Conservation (phyloP, 2,888 invertebrate genomes). For the Gymnosoma rotundatum region DNA sequence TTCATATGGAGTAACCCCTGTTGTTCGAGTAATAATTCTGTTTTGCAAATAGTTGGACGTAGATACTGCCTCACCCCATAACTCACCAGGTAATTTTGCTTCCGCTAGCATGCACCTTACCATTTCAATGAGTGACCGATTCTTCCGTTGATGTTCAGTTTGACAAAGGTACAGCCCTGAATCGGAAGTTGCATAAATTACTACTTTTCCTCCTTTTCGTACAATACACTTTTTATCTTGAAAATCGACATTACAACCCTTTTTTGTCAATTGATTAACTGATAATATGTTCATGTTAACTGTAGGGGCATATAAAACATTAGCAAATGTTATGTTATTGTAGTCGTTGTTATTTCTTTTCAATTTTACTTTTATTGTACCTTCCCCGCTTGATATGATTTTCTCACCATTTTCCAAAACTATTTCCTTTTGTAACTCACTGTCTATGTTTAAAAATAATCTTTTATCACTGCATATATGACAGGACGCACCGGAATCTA, state of each 20-base stretch:
- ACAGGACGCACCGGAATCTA: constrained; percentile 26
- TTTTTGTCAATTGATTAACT: background rate
- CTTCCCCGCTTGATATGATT: background rate
- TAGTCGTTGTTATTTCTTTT: background rate
- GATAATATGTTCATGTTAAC: constrained; percentile 14
- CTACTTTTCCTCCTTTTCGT: background rate
- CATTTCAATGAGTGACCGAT: constrained; percentile 62
- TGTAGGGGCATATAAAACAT: constrained; percentile 6
- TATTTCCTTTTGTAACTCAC: too few relatives aligned
- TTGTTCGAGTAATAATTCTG: constrained; percentile 26
- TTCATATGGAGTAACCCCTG: background rate
- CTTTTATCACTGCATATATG: constrained; percentile 7
- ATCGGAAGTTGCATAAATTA: background rate
- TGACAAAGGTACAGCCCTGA: constrained; percentile 5
- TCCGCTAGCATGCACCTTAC: constrained; percentile 57
- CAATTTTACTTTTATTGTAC: background rate
- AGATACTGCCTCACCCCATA: too few relatives aligned
- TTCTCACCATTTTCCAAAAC: constrained; percentile 12
- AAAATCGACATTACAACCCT: background rate
- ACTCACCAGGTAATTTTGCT: too few relatives aligned
- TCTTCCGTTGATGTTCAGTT: constrained; percentile 44
- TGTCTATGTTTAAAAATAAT: background rate
- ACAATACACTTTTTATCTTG: too few relatives aligned
- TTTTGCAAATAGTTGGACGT: too few relatives aligned
- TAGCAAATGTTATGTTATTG: background rate